These are phyloP conservation scores for Gadus macrocephalus DNA, from an alignment of 2,113 vertebrate genomes.

Conservation along the genomic window DNA sequence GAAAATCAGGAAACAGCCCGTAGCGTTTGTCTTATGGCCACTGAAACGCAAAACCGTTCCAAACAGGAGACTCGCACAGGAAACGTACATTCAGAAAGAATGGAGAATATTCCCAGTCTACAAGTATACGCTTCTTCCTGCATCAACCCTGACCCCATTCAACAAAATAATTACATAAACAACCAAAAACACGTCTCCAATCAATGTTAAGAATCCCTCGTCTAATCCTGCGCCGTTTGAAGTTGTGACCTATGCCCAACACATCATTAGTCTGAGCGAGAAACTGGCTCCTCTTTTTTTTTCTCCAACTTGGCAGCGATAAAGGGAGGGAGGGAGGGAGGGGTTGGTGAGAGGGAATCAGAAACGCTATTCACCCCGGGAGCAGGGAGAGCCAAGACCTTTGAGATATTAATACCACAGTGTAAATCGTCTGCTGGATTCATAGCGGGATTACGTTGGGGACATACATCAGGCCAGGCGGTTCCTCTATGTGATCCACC, in stretches of 20 bases:
- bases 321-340: conserved; percentile 1
- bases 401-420: conserved; percentile 22
- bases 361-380: conserved; percentile 16
- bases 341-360: conserved; percentile 9
- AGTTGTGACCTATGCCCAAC: conserved; percentile 38
- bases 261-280: conserved; percentile 27
- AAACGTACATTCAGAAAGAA: conserved; percentile 7
- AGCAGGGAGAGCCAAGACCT: conserved; percentile 28
- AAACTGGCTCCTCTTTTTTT: neutral
- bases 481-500: conserved; percentile 42
- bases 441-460: conserved; percentile 37
- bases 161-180: neutral
- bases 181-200: too few species aligned
- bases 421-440: conserved; percentile 38
- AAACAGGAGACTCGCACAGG: neutral
- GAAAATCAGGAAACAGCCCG: neutral
- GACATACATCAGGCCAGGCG: conserved; percentile 40
- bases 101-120: neutral
- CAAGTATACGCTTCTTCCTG: neutral
- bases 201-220: neutral
- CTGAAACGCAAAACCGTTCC: conserved; percentile 8
- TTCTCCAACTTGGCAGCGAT: conserved; percentile 21
- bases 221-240: conserved; percentile 33
- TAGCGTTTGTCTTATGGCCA: conserved; percentile 18
- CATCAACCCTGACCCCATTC: neutral